Base-by-base conservation (phyloP, 2,113 vertebrate genomes). In the Burhinus bistriatus region DNA sequence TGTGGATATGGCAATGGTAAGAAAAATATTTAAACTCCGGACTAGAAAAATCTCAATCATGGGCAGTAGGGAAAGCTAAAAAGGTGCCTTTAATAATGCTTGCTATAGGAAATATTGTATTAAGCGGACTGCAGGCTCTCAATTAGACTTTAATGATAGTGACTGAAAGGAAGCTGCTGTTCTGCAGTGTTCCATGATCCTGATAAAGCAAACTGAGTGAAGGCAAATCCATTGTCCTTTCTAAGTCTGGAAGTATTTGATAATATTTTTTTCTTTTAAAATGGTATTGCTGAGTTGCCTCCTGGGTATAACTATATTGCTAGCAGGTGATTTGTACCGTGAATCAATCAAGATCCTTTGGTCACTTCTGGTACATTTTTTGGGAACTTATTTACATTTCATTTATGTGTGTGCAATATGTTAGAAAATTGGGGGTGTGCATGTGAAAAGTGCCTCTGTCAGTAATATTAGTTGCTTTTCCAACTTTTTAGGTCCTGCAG, bases 401-500 rank as follows among this genome's bases (percentile, higher is more conserved):
- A 38, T 52, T 27, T 49, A 9, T 52, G 4, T 12, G 7, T 27
- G 16, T 34, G 29, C 27, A 30, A 3, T 27, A 12, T 47, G 44
- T 58, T 89, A 52, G 32, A 52, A 89, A 49, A 75, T 25, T 10
- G 29, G 22, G 32, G 9, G 2, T 4, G 9, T 18, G n/a, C 10
- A 9, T 29, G 11, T 3, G 0, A 20, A 64, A 69, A 70, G 55
- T 62, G 38, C 19, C 27, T 47, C n/a, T 44, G 54, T n/a, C 40
- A 57, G 47, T 78, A 45, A 61, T 3, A 22, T 16, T 21, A 32
- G 32, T 42, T 45, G 23, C 76, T 73, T 64, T 90, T 76, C 62
- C 54, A 79, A 95, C 81, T 59, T 55, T 45, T 8, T 96, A 99
- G 99, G 99, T 91, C 99, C 99, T 0, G 98, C 99, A 65, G 99